Percentiles rank a stretch among this genome's conserved stretches.
These are phyloP conservation scores for Meles meles DNA, from an alignment of 2,113 vertebrate genomes.

Conservation along the genomic window DNA sequence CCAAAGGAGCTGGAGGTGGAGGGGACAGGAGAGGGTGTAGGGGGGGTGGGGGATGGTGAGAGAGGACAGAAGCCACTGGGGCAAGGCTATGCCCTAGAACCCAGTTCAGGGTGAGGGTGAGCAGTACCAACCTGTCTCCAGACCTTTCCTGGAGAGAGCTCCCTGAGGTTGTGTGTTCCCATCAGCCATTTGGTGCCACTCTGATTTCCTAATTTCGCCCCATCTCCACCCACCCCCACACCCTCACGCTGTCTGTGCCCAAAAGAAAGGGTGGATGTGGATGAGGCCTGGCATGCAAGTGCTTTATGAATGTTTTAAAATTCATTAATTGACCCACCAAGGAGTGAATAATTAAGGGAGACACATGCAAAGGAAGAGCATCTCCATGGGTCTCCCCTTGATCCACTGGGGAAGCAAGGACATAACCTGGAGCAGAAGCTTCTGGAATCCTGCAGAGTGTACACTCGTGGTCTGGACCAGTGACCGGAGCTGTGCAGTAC, in stretches of 20 bases:
- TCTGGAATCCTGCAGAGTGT: not conserved
- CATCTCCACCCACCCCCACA: not conserved
- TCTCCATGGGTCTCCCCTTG: not conserved
- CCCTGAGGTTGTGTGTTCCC: not conserved
- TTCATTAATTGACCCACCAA: not conserved
- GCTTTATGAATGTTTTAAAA: not conserved
- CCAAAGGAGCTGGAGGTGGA: not conserved
- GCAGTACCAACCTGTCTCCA: no score
- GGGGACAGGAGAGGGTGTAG: not conserved
- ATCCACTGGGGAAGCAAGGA: not conserved
- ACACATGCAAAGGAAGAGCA: not conserved
- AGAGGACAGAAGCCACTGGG: not conserved
- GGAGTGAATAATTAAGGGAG: not conserved
- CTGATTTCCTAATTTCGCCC: not conserved
- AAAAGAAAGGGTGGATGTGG: not conserved
- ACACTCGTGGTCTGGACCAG: not conserved
- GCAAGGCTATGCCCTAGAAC: not conserved
- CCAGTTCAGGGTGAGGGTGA: not conserved
- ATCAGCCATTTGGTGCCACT: not conserved
- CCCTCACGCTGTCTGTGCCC: not conserved
- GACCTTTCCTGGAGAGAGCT: not conserved
- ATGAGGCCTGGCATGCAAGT: not conserved
- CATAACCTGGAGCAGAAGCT: not conserved
- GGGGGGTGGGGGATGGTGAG: fast-evolving
- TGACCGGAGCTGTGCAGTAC: not conserved